Conservation (phyloP, 2,113 vertebrate genomes). For the Brachionichthys hirsutus region DNA sequence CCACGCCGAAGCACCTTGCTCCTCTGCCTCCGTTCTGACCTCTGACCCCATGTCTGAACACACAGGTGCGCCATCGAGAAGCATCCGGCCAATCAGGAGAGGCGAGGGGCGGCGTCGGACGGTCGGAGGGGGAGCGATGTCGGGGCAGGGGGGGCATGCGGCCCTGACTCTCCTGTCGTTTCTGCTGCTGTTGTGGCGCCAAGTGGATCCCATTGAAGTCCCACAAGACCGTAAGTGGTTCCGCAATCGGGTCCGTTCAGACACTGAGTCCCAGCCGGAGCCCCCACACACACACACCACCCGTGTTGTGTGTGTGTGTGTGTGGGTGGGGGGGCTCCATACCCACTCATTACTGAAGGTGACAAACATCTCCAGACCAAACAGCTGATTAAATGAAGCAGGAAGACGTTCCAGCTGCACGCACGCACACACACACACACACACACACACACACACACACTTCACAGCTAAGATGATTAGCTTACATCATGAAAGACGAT, state of each 20-base stretch:
- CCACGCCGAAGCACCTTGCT: too few species aligned
- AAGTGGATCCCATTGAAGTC: constrained; percentile 83
- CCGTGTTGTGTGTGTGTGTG: too few species aligned
- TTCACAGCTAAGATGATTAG: too few species aligned
- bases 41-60: constrained; percentile 26
- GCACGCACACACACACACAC: too few species aligned
- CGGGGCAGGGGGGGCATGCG: constrained; percentile 59
- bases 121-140: constrained; percentile 77
- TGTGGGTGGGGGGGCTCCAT: too few species aligned
- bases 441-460: too few species aligned
- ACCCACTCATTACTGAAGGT: too few species aligned
- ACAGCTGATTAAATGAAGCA: too few species aligned
- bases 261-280: neutral
- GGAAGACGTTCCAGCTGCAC: too few species aligned
- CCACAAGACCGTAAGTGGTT: constrained; percentile 88
- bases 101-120: constrained; percentile 28
- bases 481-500: too few species aligned
- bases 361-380: too few species aligned
- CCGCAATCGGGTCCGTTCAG: neutral
- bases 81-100: constrained; percentile 42
- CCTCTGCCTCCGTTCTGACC: neutral
- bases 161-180: constrained; percentile 66
- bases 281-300: constrained; percentile 6
- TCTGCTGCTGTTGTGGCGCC: constrained; percentile 75
- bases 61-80: constrained; percentile 50